Conservation (phyloP, 2,797 vertebrate genomes). For the Notamacropus eugenii region DNA sequence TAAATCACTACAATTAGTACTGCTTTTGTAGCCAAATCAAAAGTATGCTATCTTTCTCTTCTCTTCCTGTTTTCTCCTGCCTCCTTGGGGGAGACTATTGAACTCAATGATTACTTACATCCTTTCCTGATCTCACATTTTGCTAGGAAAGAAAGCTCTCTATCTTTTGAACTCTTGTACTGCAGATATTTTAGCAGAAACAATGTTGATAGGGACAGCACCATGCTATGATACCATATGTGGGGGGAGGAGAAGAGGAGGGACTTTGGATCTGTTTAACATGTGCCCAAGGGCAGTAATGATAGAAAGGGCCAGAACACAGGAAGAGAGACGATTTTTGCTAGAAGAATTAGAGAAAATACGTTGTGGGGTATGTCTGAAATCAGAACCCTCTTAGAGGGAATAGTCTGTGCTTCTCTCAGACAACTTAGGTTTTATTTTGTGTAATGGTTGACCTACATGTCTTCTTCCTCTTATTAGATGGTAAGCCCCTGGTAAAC, state of each 20-base stretch:
- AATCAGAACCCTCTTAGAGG: neutral
- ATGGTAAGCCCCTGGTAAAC: neutral
- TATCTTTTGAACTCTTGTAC: neutral
- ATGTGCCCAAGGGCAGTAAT: neutral
- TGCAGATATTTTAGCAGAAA: neutral
- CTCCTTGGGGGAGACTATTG: neutral
- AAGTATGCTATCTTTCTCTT: neutral
- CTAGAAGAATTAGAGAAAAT: neutral
- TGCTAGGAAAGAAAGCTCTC: neutral
- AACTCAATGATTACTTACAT: neutral
- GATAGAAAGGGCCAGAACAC: neutral
- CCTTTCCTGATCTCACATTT: neutral
- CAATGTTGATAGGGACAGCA: neutral
- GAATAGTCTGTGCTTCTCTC: neutral
- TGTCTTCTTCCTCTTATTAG: neutral
- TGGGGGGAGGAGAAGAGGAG: neutral
- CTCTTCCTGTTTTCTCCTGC: neutral
- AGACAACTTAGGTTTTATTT: neutral
- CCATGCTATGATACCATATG: neutral
- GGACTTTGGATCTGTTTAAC: neutral
- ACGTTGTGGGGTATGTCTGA: neutral
- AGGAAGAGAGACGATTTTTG: neutral
- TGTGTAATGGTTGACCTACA: neutral
- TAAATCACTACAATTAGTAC: constrained; percentile 52
- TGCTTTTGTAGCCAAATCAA: constrained; percentile 35